Percentiles rank a stretch among this genome's conserved stretches.
Evolutionary conservation across 2,888 invertebrate genomes (phyloP).

Genomic region (Eilema sororculum): DNA sequence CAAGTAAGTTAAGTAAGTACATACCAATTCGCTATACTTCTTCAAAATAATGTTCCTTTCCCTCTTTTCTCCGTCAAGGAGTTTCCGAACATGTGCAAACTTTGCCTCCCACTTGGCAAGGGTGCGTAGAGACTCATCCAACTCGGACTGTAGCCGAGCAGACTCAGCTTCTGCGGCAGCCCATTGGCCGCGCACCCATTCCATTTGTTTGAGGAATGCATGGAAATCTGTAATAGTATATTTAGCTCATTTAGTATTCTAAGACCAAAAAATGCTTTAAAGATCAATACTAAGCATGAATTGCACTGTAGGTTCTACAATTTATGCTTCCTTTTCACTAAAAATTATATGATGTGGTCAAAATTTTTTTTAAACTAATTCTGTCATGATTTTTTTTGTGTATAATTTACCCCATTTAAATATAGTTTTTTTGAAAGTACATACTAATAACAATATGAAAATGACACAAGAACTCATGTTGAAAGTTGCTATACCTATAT

Average conservation of each 20-base stretch:
- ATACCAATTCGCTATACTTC: conserved; percentile 91
- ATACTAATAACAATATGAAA: background rate
- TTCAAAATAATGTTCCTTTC: conserved; percentile 90
- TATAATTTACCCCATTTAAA: no score
- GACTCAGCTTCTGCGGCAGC: conserved; percentile 90
- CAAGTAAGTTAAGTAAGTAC: conserved; percentile 30
- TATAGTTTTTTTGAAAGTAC: no score
- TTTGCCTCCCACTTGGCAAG: conserved; percentile 92
- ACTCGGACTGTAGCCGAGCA: conserved; percentile 89
- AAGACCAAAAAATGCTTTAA: background rate
- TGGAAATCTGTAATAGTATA: conserved; percentile 88
- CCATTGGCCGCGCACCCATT: conserved; percentile 91
- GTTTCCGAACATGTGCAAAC: conserved; percentile 92
- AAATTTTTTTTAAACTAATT: no score
- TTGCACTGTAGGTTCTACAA: no score
- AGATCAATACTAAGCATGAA: background rate
- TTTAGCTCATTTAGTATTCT: background rate
- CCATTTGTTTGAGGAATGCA: conserved; percentile 91
- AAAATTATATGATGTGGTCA: background rate
- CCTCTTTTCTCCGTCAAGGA: conserved; percentile 93
- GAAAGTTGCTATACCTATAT: background rate
- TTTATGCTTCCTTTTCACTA: background rate
- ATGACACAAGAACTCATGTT: no score
- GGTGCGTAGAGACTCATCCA: conserved; percentile 91
- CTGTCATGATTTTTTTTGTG: no score